Base-by-base conservation (phyloP, 2,113 vertebrate species). In the Stigmatopora nigra region DNA sequence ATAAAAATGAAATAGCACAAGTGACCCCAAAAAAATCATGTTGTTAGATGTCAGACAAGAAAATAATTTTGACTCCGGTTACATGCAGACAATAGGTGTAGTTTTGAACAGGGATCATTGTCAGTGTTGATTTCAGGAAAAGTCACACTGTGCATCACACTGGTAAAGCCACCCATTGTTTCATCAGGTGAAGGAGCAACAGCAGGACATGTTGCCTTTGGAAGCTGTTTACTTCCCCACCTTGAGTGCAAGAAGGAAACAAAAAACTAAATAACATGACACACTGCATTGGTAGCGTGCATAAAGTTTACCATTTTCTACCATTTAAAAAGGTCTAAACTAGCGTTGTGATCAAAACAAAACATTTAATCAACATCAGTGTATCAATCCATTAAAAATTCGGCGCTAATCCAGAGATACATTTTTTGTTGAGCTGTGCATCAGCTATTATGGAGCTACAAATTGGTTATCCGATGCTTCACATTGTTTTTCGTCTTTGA, bases 81-180 rank as follows among this genome's bases (percentile, higher is more conserved):
- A 35, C 25, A 35, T 31, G 25, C 13, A 57, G 5, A 59, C 36
- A 19, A 59, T 5, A 41, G 12, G 16, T 12, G 3, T 19, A 1
- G 36, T 60, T 44, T 60, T 44, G 10, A 60, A 44, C 17, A 60
- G 36, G 1, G n/a, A 60, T 44, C n/a, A 44, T 60, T 60, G 58
- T 60, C 36, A 60, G n/a, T 60, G 58, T 60, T 60, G 58, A 60
- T 60, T 60, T 60, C 36, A 19, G 58, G 3, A 60, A 60, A 60
- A 41, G 36, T 44, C 58, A 60, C 36, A 41, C 17, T 19, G 36
- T 19, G 36, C 38, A n/a, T 58, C 57, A 60, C 36, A 60, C 58
- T 60, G 58, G 36, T 60, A 19, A 44, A 41, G 41, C 10, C 36
- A 12, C 58, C 36, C 11, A 19, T 17, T 13, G n/a, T 60, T 58